These are phyloP conservation scores for Morinoia aosen DNA, from an alignment of 2,888 invertebrate genomes.

Conservation along the genomic window DNA sequence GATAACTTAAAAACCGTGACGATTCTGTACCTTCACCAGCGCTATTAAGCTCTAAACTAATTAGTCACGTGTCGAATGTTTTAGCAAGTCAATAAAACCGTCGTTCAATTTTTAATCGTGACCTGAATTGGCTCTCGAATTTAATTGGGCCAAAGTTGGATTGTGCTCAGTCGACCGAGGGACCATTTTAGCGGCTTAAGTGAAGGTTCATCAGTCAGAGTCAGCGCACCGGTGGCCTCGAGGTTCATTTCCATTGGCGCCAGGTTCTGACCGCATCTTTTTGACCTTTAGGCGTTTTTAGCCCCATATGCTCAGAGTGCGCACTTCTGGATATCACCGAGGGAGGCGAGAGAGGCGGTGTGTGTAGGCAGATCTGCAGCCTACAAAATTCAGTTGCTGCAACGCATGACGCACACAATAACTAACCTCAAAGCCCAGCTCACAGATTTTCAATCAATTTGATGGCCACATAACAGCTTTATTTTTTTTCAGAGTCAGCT, in stretches of 20 bases:
- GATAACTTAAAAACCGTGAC: background rate
- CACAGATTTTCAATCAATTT: no score
- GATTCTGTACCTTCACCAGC: background rate
- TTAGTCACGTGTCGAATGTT: background rate
- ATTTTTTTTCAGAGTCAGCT: no score
- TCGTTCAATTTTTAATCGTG: background rate
- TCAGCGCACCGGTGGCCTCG: background rate
- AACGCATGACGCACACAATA: background rate
- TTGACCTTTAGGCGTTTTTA: background rate
- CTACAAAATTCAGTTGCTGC: background rate
- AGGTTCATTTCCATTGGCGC: background rate
- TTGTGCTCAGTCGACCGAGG: background rate
- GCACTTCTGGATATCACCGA: background rate
- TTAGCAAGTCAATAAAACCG: background rate
- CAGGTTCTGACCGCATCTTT: background rate
- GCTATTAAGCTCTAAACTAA: background rate
- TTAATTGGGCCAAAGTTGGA: slow-evolving; percentile 4
- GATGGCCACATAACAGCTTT: no score
- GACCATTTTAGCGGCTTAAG: background rate
- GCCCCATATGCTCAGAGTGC: background rate
- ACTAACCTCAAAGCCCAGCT: background rate
- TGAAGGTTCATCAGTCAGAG: background rate
- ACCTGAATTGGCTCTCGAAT: background rate
- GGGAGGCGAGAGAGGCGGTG: background rate
- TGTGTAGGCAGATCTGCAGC: background rate